Evolutionary conservation across 2,113 vertebrate genomes (phyloP), one percentile per base, ranked within the genome.

Genomic region (Hippopotamus amphibius): DNA sequence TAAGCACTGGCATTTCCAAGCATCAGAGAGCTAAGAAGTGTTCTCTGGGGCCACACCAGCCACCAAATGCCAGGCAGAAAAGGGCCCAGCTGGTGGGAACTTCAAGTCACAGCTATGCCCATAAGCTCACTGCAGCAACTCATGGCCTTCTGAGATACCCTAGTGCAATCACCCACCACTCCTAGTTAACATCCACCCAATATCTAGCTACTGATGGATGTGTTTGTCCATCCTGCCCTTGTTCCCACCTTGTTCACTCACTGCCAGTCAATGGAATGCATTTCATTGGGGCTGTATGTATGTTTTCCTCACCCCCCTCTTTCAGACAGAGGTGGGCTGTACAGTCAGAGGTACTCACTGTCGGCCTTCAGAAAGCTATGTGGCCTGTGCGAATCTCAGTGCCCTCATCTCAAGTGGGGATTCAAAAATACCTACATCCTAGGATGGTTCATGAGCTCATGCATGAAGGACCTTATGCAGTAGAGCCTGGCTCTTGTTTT

Each of bases 261-360:
- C 17, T 5, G 14, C 28, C 66, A 41, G 65, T 26, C 33, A 61
- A 41, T 28, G 5, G 3, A 48, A 41, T 19, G 4, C 43, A 26
- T 65, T 85, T 76, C 15, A 0, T 3, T 46, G 12, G 53, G 37
- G 69, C 17, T 3, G 6, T 1, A 61, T 2, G 12, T 22, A 0
- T 3, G 5, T 48, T 33, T 57, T 41, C 41, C 37, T 41, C 5
- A 53, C 22, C 2, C 59, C 17, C 22, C 22, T 66, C 65, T 63
- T 22, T 82, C 33, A 61, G 3, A 9, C 22, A 5, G 28, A 55
- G 10, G 33, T 7, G 3, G 15, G 17, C 8, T n/a, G 61, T 46
- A 50, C 0, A 22, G 15, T 30, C 61, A 92, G 41, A 65, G 6
- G 68, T 33, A 41, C 24, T 53, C 68, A 41, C 68, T 19, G 0